Evolutionary conservation across 1,140 invertebrate species (phyloP).

Genomic region (Akabosia matsudoensis): DNA sequence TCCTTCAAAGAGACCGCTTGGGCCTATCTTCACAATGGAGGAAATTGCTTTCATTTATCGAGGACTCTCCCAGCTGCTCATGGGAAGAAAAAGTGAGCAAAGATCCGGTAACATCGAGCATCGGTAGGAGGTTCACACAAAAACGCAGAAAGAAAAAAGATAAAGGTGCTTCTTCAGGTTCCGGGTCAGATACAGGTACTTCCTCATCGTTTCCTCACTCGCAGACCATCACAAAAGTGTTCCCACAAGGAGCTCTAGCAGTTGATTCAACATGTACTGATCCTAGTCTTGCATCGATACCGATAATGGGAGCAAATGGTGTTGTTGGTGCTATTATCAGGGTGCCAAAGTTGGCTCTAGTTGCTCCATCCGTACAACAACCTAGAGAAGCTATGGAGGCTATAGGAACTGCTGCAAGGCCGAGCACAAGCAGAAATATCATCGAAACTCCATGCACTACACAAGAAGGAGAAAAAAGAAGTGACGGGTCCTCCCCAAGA

Average conservation of each 20-base stretch:
- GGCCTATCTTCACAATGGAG: background rate
- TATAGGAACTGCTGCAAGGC: background rate
- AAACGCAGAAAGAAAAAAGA: background rate
- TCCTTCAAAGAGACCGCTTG: background rate
- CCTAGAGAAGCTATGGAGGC: background rate
- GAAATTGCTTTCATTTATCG: background rate
- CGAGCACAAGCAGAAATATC: background rate
- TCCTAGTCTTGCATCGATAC: constrained; percentile 15
- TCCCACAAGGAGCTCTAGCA: background rate
- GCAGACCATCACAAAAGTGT: background rate
- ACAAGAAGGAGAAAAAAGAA: background rate
- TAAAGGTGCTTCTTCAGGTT: background rate
- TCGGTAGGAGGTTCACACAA: background rate
- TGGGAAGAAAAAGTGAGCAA: constrained; percentile 13
- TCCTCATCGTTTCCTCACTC: background rate
- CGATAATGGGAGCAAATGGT: constrained; percentile 15
- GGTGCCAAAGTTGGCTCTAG: constrained; percentile 29
- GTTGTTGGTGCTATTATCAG: constrained; percentile 15
- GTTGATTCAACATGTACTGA: background rate
- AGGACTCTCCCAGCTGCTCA: background rate
- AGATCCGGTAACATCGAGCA: background rate
- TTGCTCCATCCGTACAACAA: background rate
- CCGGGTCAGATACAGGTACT: background rate
- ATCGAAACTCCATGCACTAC: background rate
- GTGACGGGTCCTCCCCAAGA: background rate